These are phyloP conservation scores for Parascotia fuliginaria DNA, from an alignment of 2,888 invertebrate genomes.

Conservation along the genomic window DNA sequence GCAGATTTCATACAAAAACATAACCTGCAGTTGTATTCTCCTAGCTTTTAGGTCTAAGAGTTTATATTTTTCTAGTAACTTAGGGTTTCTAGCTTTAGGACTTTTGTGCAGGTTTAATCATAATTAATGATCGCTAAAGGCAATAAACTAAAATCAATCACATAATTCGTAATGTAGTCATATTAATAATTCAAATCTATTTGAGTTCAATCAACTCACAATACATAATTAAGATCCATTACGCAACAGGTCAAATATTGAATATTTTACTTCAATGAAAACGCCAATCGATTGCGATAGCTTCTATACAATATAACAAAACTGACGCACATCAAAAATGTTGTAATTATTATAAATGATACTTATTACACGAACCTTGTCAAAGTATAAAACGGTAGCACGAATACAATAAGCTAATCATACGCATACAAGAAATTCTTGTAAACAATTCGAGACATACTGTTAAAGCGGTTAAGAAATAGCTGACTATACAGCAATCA, in stretches of 20 bases:
- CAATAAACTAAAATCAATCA: slow-evolving; percentile 4
- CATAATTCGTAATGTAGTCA: slow-evolving; percentile 10
- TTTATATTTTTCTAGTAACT: too few relatives aligned
- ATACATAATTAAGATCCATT: slow-evolving; percentile 41
- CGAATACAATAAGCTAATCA: slow-evolving; percentile 78
- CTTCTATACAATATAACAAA: slow-evolving; percentile 49
- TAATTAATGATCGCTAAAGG: neutral
- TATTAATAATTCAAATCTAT: slow-evolving; percentile 28
- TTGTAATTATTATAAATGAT: slow-evolving; percentile 68
- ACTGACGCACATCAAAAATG: slow-evolving; percentile 44
- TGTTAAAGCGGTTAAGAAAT: slow-evolving; percentile 8
- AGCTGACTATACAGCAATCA: too few relatives aligned
- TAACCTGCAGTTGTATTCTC: too few relatives aligned
- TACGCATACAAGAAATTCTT: slow-evolving; percentile 59
- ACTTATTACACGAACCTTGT: slow-evolving; percentile 72
- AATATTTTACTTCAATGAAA: slow-evolving; percentile 47
- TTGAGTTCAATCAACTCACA: slow-evolving; percentile 33
- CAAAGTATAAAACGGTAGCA: slow-evolving; percentile 77
- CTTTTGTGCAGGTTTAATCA: neutral
- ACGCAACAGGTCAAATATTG: slow-evolving; percentile 43
- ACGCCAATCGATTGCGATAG: slow-evolving; percentile 52
- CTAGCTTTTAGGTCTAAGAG: too few relatives aligned
- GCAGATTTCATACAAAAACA: too few relatives aligned
- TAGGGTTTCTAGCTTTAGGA: too few relatives aligned
- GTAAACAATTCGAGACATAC: slow-evolving; percentile 55